phyloP scores from a whole-genome alignment of 2,888 invertebrate species.

The Ophion slaviceki region DNA sequence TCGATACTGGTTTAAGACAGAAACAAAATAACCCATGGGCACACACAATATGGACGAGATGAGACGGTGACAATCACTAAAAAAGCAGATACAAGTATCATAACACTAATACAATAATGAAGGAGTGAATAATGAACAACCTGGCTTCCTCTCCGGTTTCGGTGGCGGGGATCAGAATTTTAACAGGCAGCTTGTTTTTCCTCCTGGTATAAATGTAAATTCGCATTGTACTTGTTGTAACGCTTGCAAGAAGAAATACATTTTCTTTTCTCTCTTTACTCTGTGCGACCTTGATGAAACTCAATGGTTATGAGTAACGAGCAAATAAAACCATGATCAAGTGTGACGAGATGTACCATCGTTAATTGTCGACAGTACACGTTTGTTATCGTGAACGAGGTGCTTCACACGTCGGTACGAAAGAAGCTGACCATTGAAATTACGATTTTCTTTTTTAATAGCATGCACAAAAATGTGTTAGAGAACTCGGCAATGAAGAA shows the following conservation, averaged over 20 bases:
- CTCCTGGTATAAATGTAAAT: constrained; percentile 80
- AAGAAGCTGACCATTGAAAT: constrained; percentile 1
- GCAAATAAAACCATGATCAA: not conserved
- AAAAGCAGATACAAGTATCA: constrained; percentile 57
- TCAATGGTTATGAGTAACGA: not conserved
- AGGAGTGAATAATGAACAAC: constrained; percentile 77
- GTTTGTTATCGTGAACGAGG: not conserved
- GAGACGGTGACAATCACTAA: constrained; percentile 13
- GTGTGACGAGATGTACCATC: not conserved
- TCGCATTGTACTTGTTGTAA: constrained; percentile 54
- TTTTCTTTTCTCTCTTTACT: not conserved
- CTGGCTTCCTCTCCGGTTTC: constrained; percentile 80
- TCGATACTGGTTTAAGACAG: not conserved
- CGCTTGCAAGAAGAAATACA: constrained; percentile 12
- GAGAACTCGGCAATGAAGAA: constrained; percentile 16
- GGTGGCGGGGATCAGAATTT: constrained; percentile 81
- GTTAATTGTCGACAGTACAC: not conserved
- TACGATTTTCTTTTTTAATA: constrained; percentile 5
- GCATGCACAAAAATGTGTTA: constrained; percentile 52
- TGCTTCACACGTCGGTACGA: constrained; percentile 9
- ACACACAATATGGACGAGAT: not conserved
- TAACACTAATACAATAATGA: constrained; percentile 73
- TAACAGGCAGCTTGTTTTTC: constrained; percentile 83
- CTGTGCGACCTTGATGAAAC: constrained; percentile 3
- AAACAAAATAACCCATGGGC: not conserved